Evolutionary conservation across 2,888 invertebrate species (phyloP).

Genomic region (Leucoptera coffeella): DNA sequence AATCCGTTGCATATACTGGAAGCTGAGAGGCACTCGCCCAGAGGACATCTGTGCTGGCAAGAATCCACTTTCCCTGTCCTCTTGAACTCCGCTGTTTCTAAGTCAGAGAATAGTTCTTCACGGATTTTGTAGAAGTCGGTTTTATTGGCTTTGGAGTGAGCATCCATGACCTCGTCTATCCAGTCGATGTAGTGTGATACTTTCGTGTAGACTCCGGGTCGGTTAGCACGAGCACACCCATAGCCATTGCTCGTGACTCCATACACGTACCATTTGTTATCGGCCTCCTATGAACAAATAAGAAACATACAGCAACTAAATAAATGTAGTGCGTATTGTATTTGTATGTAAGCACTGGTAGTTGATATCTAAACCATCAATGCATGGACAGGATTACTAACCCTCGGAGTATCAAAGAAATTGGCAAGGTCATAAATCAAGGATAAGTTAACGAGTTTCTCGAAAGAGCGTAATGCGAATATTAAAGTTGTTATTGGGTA

Average conservation of each 20-base stretch:
- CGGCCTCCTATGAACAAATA: slow-evolving; percentile 43
- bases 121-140: slow-evolving; percentile 12
- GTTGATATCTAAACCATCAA: too few species aligned
- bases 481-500: too few species aligned
- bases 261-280: slow-evolving; percentile 38
- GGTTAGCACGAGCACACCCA: slow-evolving; percentile 70
- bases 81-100: slow-evolving; percentile 35
- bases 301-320: too few species aligned
- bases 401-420: too few species aligned
- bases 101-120: slow-evolving; percentile 29
- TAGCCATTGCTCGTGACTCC: slow-evolving; percentile 78
- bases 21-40: slow-evolving; percentile 67
- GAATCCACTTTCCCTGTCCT: slow-evolving; percentile 21
- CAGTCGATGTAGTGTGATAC: slow-evolving; percentile 68
- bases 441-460: too few species aligned
- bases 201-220: slow-evolving; percentile 78
- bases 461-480: too few species aligned
- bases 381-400: too few species aligned
- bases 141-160: slow-evolving; percentile 20
- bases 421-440: too few species aligned
- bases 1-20: slow-evolving; percentile 71
- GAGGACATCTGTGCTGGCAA: slow-evolving; percentile 65
- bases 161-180: slow-evolving; percentile 55
- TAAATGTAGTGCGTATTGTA: too few species aligned
- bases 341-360: too few species aligned